phyloP scores from a whole-genome alignment of 2,888 invertebrate genomes.

The Ctena decussata region DNA sequence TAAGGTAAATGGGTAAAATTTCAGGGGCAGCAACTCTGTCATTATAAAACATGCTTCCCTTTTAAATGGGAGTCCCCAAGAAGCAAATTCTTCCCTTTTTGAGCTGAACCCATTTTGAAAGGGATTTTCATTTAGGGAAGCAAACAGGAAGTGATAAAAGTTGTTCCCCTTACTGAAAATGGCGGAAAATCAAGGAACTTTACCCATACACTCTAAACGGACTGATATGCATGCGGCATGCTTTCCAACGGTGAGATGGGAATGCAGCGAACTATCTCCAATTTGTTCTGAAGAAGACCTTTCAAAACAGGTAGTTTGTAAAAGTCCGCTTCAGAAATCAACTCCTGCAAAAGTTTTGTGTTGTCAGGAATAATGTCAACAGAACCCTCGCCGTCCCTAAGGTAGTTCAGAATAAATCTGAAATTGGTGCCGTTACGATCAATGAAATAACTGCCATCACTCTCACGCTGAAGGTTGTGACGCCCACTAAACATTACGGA shows the following conservation, averaged over 20 bases:
- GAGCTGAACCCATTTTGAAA: no score
- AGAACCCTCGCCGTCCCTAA: conserved; percentile 71
- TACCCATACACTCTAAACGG: neutral
- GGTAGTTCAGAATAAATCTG: conserved; percentile 74
- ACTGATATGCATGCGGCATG: neutral
- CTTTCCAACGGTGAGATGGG: neutral
- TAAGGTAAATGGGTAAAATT: no score
- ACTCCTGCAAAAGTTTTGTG: conserved; percentile 56
- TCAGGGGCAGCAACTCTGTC: no score
- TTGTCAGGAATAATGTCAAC: conserved; percentile 64
- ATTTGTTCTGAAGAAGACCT: conserved; percentile 43
- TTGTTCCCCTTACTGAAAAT: no score
- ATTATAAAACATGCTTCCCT: no score
- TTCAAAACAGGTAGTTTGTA: conserved; percentile 65
- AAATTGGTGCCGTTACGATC: conserved; percentile 77
- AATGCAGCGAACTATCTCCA: neutral
- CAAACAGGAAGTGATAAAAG: no score
- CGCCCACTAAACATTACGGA: conserved; percentile 74
- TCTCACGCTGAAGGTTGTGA: conserved; percentile 62
- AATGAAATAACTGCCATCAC: conserved; percentile 76
- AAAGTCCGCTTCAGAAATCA: conserved; percentile 71
- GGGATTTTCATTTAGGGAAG: no score
- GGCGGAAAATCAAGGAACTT: no score
- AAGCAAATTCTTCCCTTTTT: no score
- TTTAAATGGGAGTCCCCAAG: no score